These are phyloP conservation scores for Notoglanidium macrostoma DNA, from an alignment of 2,797 vertebrate genomes.

Conservation along the genomic window DNA sequence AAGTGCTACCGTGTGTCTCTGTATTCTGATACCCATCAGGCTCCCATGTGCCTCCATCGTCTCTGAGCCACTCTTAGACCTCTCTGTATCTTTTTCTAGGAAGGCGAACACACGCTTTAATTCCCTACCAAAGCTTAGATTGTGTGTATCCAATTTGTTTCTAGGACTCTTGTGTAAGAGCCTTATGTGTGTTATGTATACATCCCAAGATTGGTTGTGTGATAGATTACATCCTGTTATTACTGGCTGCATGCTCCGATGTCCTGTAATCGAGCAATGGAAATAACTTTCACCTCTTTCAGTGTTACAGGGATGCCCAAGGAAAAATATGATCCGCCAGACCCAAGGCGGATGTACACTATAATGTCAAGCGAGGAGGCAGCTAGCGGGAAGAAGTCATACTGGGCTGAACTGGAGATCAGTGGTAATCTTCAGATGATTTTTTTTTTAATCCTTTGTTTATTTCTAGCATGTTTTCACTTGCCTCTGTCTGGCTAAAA, in stretches of 20 bases:
- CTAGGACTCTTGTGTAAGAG: slow-evolving; percentile 28
- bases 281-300: slow-evolving; percentile 40
- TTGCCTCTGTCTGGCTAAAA: neutral
- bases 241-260: neutral
- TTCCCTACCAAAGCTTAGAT: slow-evolving; percentile 10
- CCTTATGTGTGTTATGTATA: neutral
- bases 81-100: neutral
- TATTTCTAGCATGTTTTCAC: neutral
- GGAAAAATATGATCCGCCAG: slow-evolving; percentile 99
- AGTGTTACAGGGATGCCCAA: slow-evolving; percentile 95
- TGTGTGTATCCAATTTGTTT: slow-evolving; percentile 18
- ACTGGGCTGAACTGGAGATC: slow-evolving; percentile 99
- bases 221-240: slow-evolving; percentile 14
- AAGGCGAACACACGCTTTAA: neutral
- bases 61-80: neutral
- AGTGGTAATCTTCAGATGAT: slow-evolving; percentile 78
- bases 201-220: neutral
- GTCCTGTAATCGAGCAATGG: neutral
- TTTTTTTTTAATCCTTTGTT: neutral
- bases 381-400: slow-evolving; percentile 97
- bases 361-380: slow-evolving; percentile 98
- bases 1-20: slow-evolving; percentile 28
- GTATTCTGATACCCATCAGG: neutral
- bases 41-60: neutral
- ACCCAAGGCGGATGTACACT: slow-evolving; percentile 99